Evolutionary conservation across 2,797 vertebrate genomes (phyloP).

Genomic region (Podarcis lilfordi): DNA sequence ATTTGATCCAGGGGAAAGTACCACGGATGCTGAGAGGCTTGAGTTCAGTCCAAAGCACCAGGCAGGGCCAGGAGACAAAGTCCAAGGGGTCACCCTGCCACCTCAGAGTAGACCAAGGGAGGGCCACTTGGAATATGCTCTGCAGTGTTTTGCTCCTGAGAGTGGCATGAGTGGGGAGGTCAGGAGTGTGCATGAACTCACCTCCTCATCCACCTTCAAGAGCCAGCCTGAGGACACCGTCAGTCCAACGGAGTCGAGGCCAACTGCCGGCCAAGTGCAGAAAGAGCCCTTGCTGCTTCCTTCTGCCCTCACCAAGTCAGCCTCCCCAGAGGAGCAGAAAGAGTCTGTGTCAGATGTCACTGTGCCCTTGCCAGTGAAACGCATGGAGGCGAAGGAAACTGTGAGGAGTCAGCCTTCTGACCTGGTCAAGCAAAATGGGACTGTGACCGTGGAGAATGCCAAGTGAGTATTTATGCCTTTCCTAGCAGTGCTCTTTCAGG

Average conservation of each 20-base stretch:
- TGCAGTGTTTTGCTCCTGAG: neutral
- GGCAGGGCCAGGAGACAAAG: rapidly evolving
- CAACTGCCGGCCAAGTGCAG: slow-evolving; percentile 19
- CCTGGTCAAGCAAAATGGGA: slow-evolving; percentile 62
- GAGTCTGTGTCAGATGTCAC: slow-evolving; percentile 92
- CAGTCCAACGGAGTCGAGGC: neutral
- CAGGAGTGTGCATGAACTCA: slow-evolving; percentile 35
- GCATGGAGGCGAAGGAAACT: slow-evolving; percentile 40
- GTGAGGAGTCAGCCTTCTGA: slow-evolving; percentile 63
- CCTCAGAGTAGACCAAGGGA: neutral
- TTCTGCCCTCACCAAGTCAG: neutral
- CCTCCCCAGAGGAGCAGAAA: slow-evolving; percentile 67
- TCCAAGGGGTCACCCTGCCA: slow-evolving; percentile 33
- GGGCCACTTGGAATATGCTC: neutral
- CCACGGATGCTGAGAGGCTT: slow-evolving; percentile 40
- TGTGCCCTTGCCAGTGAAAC: slow-evolving; percentile 49
- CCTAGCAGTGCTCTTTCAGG: neutral
- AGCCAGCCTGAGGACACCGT: neutral
- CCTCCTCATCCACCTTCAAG: slow-evolving; percentile 73
- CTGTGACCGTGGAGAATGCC: slow-evolving; percentile 65
- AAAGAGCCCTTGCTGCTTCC: slow-evolving; percentile 12
- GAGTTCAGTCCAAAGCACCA: neutral
- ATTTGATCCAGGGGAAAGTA: slow-evolving; percentile 67
- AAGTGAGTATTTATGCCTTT: slow-evolving; percentile 74
- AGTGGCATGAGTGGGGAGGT: slow-evolving; percentile 25